Evolutionary conservation across 2,888 invertebrate genomes (phyloP).

Genomic region (Phasia obesa): DNA sequence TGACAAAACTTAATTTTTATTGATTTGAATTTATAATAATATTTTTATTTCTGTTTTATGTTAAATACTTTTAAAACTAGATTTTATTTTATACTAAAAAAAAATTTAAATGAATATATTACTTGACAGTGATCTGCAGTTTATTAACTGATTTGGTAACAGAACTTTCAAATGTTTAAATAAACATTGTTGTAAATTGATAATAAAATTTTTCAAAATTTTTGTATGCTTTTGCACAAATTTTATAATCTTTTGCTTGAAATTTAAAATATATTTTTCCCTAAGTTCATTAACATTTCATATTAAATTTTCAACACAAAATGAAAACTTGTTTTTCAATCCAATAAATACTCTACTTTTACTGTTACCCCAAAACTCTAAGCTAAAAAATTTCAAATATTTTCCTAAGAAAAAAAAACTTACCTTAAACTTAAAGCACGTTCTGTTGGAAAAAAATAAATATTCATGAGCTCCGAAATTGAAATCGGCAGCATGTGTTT

Average conservation of each 20-base stretch:
- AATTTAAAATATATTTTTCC: no score
- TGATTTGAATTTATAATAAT: conserved; percentile 34
- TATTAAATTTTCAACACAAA: not conserved
- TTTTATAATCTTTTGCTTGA: no score
- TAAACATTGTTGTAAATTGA: no score
- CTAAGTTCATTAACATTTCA: not conserved
- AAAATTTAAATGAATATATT: not conserved
- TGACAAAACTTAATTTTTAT: conserved; percentile 23
- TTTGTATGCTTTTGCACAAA: no score
- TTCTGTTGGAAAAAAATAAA: conserved; percentile 16
- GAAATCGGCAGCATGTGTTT: conserved; percentile 14
- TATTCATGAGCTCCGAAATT: conserved; percentile 44
- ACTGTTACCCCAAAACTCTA: no score
- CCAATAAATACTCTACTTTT: no score
- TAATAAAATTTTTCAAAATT: no score
- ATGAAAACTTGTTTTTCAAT: no score
- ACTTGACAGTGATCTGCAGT: no score
- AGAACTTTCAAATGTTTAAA: not conserved
- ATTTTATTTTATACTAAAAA: no score
- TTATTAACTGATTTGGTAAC: no score
- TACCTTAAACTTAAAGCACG: conserved; percentile 5
- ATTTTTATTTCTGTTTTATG: conserved; percentile 35
- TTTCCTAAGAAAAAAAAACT: not conserved
- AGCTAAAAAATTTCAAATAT: no score
- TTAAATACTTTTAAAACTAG: conserved; percentile 40